Evolutionary conservation across 1,140 invertebrate species (phyloP).

Genomic region (Mizuhopecten yessoensis): DNA sequence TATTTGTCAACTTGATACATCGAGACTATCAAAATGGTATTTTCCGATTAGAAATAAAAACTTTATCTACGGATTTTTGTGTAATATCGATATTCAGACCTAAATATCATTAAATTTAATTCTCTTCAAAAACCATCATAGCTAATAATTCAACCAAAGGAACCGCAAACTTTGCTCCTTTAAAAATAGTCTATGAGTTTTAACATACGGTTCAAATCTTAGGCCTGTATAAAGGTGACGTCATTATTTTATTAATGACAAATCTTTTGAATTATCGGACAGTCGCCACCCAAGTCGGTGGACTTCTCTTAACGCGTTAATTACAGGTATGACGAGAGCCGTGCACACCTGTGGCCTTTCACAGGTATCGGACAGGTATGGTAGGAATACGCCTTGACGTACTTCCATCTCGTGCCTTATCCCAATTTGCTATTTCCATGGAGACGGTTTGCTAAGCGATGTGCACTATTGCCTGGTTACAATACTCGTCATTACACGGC

Average conservation of each 20-base stretch:
- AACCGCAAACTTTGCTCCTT: no score
- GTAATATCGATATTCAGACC: no score
- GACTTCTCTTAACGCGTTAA: background rate
- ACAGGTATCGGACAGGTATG: background rate
- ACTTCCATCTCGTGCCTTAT: slow-evolving; percentile 23
- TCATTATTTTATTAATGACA: background rate
- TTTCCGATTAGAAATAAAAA: background rate
- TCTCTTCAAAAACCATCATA: no score
- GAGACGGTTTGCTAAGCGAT: background rate
- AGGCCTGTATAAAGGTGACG: no score
- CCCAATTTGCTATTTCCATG: background rate
- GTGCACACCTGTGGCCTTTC: slow-evolving; percentile 1
- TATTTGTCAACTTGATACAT: background rate
- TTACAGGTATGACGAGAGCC: background rate
- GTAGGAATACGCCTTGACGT: background rate
- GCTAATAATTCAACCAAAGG: no score
- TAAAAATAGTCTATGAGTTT: no score
- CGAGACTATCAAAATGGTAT: background rate
- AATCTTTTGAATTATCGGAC: background rate
- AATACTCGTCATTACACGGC: background rate
- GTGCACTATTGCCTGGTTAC: background rate
- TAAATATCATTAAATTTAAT: no score
- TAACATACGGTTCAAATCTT: no score
- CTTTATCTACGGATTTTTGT: no score
- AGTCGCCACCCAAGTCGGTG: slow-evolving; percentile 29